Percentiles rank a stretch among this genome's conserved stretches.
Conservation (phyloP, 2,113 vertebrate species). For the Rhinolophus sinicus region DNA sequence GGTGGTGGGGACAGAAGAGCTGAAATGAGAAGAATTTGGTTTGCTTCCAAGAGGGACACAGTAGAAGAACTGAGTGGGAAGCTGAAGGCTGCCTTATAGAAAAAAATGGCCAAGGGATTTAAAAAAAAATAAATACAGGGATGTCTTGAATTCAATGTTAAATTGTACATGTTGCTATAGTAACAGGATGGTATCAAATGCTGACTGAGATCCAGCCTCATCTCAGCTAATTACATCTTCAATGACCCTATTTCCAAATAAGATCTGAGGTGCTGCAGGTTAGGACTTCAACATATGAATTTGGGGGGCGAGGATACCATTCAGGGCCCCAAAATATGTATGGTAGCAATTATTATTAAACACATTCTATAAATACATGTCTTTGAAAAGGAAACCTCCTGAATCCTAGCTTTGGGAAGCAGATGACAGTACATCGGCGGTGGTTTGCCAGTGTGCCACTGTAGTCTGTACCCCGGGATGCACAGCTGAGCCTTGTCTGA, state of each 20-base stretch:
- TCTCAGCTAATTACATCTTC: not conserved
- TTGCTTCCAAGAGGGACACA: not conserved
- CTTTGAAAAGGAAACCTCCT: not conserved
- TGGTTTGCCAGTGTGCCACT: rapidly evolving
- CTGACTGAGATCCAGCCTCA: not conserved
- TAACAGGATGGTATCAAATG: not conserved
- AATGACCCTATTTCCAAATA: not conserved
- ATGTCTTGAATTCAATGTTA: not conserved
- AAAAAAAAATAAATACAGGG: not conserved
- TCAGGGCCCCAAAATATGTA: not conserved
- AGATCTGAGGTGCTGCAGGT: not conserved
- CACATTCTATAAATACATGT: not conserved
- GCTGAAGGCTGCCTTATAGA: not conserved
- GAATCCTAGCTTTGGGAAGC: not conserved
- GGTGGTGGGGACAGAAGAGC: not conserved
- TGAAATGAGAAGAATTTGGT: not conserved
- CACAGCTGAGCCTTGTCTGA: not conserved
- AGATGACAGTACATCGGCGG: not conserved
- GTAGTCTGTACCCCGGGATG: rapidly evolving
- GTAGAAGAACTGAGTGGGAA: not conserved
- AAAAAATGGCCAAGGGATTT: not conserved
- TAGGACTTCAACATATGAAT: not conserved
- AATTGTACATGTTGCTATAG: not conserved
- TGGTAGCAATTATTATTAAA: not conserved
- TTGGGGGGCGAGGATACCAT: not conserved